Conservation (phyloP, 2,888 invertebrate species). For the Drosophila siamana region DNA sequence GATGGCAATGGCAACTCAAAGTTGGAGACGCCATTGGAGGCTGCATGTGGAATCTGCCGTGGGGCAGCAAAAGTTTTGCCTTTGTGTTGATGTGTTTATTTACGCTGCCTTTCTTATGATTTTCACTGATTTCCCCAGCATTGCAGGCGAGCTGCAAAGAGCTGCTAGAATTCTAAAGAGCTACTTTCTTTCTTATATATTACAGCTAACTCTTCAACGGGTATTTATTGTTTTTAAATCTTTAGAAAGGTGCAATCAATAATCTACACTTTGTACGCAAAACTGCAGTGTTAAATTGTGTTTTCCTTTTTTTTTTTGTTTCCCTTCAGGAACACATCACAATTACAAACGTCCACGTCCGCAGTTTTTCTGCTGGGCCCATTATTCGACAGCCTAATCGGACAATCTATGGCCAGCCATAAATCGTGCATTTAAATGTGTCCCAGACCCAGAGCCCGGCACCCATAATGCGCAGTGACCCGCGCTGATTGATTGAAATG, state of each 20-base stretch:
- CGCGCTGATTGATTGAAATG: conserved; percentile 83
- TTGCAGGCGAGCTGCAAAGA: conserved; percentile 21
- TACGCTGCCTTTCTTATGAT: conserved; percentile 58
- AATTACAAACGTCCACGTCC: conserved; percentile 1
- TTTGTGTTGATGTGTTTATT: conserved; percentile 79
- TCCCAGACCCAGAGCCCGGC: conserved; percentile 5
- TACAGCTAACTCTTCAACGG: background rate
- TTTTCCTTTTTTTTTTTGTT: background rate
- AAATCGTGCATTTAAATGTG: conserved; percentile 53
- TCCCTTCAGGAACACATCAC: background rate
- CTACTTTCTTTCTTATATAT: background rate
- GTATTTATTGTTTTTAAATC: no score
- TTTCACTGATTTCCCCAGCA: conserved; percentile 58
- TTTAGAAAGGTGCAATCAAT: no score
- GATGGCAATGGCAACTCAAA: conserved; percentile 21
- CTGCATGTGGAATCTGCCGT: conserved; percentile 25
- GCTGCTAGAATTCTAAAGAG: background rate
- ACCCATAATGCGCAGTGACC: conserved; percentile 32
- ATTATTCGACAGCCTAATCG: conserved; percentile 44
- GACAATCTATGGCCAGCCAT: conserved; percentile 44
- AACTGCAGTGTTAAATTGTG: conserved; percentile 2
- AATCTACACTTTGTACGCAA: background rate
- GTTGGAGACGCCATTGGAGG: conserved; percentile 1
- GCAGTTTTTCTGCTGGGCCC: background rate
- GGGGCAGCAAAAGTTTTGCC: conserved; percentile 63